Percentiles rank a stretch among this genome's conserved stretches.
These are phyloP conservation scores for Philhelius pedissequus DNA, from an alignment of 2,888 invertebrate genomes.

Conservation along the genomic window DNA sequence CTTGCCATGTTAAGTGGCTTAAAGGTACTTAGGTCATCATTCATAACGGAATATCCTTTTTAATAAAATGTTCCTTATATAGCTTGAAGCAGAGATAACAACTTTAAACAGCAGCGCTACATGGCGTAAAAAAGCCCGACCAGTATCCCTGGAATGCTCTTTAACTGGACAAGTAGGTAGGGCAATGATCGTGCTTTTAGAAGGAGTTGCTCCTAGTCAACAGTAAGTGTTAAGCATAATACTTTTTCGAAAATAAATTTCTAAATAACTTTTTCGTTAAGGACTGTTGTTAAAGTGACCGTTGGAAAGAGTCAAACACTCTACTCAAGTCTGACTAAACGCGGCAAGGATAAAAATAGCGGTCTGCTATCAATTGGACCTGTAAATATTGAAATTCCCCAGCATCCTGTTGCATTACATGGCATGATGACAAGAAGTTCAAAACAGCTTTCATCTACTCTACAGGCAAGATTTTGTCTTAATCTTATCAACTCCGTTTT, in stretches of 20 bases:
- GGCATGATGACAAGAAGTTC: conserved; percentile 98
- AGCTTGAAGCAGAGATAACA: conserved; percentile 94
- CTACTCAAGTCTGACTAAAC: conserved; percentile 90
- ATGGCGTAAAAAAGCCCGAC: conserved; percentile 90
- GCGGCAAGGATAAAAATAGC: conserved; percentile 88
- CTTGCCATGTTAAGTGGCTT: conserved; percentile 95
- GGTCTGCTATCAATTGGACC: conserved; percentile 92
- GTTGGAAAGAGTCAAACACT: conserved; percentile 95
- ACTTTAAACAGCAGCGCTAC: conserved; percentile 94
- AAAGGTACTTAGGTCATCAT: conserved; percentile 80
- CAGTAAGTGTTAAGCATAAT: conserved; percentile 82
- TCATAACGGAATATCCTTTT: neutral
- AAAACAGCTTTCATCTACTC: conserved; percentile 93
- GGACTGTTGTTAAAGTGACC: conserved; percentile 95
- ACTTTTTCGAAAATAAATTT: neutral
- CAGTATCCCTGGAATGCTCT: conserved; percentile 86
- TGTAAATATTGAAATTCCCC: conserved; percentile 96
- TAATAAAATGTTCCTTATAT: neutral
- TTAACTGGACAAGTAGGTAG: conserved; percentile 94
- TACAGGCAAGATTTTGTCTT: conserved; percentile 82
- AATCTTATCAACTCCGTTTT: neutral
- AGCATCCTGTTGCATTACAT: conserved; percentile 98
- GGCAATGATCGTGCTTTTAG: conserved; percentile 94
- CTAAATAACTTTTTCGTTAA: conserved; percentile 73
- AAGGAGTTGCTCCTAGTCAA: conserved; percentile 93